A percentile compares a stretch with the other conserved stretches of the same genome.
Conservation (phyloP, 37 sponge, comb jelly and placozoan species). For the Cladorhizidae sp. region DNA sequence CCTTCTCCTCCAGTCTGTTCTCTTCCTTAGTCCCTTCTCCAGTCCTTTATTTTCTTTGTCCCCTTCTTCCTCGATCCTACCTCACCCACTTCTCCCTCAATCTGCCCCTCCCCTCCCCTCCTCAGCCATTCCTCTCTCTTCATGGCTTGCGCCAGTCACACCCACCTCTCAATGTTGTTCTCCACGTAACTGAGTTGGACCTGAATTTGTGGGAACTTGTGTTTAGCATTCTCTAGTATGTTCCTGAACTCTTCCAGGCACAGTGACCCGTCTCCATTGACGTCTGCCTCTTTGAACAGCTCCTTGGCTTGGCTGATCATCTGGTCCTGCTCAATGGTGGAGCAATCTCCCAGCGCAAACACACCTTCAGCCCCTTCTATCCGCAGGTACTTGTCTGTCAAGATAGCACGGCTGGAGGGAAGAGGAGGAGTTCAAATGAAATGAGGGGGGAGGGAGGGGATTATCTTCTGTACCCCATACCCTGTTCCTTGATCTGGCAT, state of each 20-base stretch:
- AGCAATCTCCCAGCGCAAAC: slow-evolving; percentile 80
- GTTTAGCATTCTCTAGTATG: slow-evolving; percentile 44
- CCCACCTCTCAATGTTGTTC: slow-evolving; percentile 47
- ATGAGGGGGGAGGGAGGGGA: background rate
- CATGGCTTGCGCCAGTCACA: background rate
- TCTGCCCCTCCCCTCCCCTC: no score
- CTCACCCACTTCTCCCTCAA: no score
- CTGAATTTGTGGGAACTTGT: slow-evolving; percentile 53
- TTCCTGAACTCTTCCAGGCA: slow-evolving; percentile 38
- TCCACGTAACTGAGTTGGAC: slow-evolving; percentile 41
- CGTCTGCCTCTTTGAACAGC: slow-evolving; percentile 67
- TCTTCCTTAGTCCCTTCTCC: no score
- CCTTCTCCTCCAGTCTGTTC: no score
- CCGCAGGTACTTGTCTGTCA: slow-evolving; percentile 60
- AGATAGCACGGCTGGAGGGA: slow-evolving; percentile 34
- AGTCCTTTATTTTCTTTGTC: no score
- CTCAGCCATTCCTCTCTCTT: background rate
- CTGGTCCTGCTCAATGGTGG: slow-evolving; percentile 55
- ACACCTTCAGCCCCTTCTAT: slow-evolving; percentile 70
- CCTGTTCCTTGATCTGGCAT: slow-evolving; percentile 48
- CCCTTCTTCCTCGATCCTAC: no score
- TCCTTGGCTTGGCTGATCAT: slow-evolving; percentile 54
- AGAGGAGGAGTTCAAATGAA: background rate
- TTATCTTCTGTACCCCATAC: slow-evolving; percentile 8
- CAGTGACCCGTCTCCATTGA: slow-evolving; percentile 64